Conservation (phyloP, 2,113 vertebrate species). For the Equus przewalskii region DNA sequence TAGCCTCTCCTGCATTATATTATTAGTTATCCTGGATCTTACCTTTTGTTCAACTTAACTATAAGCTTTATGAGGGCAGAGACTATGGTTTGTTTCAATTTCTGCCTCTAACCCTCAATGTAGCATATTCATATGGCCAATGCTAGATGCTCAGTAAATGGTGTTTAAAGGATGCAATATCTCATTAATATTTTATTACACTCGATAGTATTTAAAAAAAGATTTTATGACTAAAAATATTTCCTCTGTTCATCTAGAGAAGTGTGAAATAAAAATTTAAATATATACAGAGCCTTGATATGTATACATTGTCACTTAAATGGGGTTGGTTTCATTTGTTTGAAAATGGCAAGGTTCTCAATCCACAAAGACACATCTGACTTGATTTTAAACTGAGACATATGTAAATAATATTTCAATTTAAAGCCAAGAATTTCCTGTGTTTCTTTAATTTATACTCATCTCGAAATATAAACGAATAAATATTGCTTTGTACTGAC, state of each 20-base stretch:
- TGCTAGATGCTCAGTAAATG: background rate
- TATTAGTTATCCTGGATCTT: background rate
- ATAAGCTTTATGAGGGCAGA: background rate
- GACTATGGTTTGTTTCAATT: background rate
- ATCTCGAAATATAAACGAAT: background rate
- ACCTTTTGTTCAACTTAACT: background rate
- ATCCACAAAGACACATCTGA: background rate
- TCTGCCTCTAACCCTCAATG: background rate
- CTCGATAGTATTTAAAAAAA: background rate
- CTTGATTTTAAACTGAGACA: slow-evolving; percentile 8
- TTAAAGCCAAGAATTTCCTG: background rate
- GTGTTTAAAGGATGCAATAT: background rate
- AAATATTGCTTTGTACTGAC: background rate
- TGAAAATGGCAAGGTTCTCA: background rate
- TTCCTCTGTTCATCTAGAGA: background rate
- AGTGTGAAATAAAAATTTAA: slow-evolving; percentile 8
- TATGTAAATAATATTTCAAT: background rate
- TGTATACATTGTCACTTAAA: background rate
- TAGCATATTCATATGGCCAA: background rate
- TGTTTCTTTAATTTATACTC: background rate
- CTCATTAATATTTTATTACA: background rate
- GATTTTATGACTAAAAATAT: background rate
- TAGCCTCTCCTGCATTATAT: background rate
- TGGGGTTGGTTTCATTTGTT: slow-evolving; percentile 18
- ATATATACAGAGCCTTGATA: background rate